phyloP scores from a whole-genome alignment of 30 jellyfish, hydroid and myxozoan genomes.

The Cassiopea xamachana region DNA sequence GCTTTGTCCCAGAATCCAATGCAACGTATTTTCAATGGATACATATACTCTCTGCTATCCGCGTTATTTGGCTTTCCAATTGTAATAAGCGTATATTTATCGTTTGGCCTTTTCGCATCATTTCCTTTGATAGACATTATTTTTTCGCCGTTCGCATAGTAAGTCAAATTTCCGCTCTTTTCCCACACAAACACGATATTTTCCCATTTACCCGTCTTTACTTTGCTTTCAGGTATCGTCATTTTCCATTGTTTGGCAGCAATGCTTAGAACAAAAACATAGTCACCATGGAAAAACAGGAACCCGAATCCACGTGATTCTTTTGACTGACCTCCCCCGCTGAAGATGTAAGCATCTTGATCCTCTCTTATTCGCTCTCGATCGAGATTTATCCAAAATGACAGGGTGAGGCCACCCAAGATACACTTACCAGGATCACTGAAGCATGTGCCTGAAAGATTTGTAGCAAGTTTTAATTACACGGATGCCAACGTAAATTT shows the following conservation, averaged over 20 bases:
- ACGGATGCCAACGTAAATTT: too few relatives aligned
- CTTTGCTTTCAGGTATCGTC: constrained; percentile 65
- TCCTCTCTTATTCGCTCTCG: constrained; percentile 46
- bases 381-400: constrained; percentile 84
- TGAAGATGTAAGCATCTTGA: constrained; percentile 97
- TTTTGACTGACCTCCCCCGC: constrained; percentile 99
- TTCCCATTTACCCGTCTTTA: constrained; percentile 80
- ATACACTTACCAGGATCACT: constrained; percentile 97
- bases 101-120: constrained; percentile 78
- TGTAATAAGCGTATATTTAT: constrained; percentile 78
- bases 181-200: constrained; percentile 90
- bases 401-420: constrained; percentile 94
- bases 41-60: constrained; percentile 83
- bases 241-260: constrained; percentile 91
- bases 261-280: constrained; percentile 90
- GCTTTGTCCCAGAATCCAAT: constrained; percentile 97
- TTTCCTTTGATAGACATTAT: constrained; percentile 43
- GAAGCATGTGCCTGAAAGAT: constrained; percentile 93
- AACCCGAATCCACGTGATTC: constrained; percentile 98
- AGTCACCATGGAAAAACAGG: constrained; percentile 92
- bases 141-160: constrained; percentile 81
- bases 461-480: neutral
- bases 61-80: constrained; percentile 97
- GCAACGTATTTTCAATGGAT: constrained; percentile 79
- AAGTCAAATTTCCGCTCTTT: constrained; percentile 67